Percentiles rank a stretch among this genome's conserved stretches.
Evolutionary conservation across 2,888 invertebrate genomes (phyloP).

Genomic region (Lumbricus terrestris): DNA sequence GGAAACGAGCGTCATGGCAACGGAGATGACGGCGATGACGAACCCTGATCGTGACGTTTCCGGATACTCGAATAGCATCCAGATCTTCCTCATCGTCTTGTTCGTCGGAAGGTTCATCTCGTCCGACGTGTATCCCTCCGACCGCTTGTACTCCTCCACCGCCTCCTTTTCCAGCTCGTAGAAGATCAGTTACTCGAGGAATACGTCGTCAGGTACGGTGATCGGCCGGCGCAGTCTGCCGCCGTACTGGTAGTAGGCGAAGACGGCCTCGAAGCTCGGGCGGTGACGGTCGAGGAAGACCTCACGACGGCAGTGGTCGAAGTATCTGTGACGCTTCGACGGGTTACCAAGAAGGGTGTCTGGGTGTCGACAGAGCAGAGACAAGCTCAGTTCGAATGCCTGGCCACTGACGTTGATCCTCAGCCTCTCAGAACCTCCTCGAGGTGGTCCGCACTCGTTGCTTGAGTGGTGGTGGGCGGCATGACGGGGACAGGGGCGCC

Average conservation of each 20-base stretch:
- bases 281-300: constrained; percentile 58
- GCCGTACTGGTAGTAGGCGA: constrained; percentile 58
- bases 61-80: constrained; percentile 59
- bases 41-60: constrained; percentile 56
- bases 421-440: constrained; percentile 45
- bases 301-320: constrained; percentile 52
- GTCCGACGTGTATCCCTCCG: constrained; percentile 51
- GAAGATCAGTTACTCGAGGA: constrained; percentile 55
- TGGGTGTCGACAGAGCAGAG: constrained; percentile 54
- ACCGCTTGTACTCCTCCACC: constrained; percentile 53
- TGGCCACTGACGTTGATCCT: constrained; percentile 58
- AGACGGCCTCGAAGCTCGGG: constrained; percentile 58
- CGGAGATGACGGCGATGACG: constrained; percentile 55
- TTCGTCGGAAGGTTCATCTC: constrained; percentile 51
- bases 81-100: constrained; percentile 50
- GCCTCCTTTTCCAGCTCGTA: constrained; percentile 56
- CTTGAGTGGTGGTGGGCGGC: neutral
- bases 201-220: constrained; percentile 57
- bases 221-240: constrained; percentile 54
- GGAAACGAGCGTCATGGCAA: constrained; percentile 54
- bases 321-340: constrained; percentile 51
- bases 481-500: neutral
- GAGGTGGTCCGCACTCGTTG: neutral
- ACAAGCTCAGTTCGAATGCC: constrained; percentile 55
- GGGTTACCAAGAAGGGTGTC: constrained; percentile 57